Evolutionary conservation across 2,113 vertebrate species (phyloP).

Genomic region (Mirza zaza): DNA sequence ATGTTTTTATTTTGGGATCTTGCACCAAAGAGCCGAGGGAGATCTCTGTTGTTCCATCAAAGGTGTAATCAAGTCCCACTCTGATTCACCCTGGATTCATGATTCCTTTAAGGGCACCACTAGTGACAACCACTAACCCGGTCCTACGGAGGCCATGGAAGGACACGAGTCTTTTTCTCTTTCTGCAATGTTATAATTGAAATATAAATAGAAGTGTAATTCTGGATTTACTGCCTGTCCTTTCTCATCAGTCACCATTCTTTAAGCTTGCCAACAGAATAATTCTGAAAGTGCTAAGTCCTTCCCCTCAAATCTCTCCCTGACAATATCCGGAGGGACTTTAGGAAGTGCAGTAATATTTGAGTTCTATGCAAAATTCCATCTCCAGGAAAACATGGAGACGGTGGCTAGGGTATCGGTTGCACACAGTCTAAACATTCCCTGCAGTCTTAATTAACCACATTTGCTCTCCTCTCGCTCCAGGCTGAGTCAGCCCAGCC

Average conservation of each 20-base stretch:
- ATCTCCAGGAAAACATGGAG: slow-evolving; percentile 35
- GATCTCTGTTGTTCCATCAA: background rate
- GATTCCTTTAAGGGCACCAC: background rate
- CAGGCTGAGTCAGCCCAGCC: slow-evolving; percentile 57
- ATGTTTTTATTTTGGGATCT: background rate
- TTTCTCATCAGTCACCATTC: background rate
- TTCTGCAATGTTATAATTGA: background rate
- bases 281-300: background rate
- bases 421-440: slow-evolving; percentile 58
- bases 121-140: background rate
- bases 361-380: background rate
- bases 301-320: background rate
- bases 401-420: background rate
- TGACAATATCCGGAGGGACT: background rate
- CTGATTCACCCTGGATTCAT: too few relatives aligned
- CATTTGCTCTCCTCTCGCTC: slow-evolving; percentile 44
- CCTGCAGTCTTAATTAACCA: slow-evolving; percentile 49
- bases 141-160: accelerated
- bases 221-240: background rate
- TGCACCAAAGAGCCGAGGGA: background rate
- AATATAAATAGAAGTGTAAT: slow-evolving; percentile 1
- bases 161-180: background rate
- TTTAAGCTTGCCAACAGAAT: background rate
- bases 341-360: background rate
- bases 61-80: background rate